Evolutionary conservation across 1,140 invertebrate genomes (phyloP).

Genomic region (Dinothrombium tinctorium): DNA sequence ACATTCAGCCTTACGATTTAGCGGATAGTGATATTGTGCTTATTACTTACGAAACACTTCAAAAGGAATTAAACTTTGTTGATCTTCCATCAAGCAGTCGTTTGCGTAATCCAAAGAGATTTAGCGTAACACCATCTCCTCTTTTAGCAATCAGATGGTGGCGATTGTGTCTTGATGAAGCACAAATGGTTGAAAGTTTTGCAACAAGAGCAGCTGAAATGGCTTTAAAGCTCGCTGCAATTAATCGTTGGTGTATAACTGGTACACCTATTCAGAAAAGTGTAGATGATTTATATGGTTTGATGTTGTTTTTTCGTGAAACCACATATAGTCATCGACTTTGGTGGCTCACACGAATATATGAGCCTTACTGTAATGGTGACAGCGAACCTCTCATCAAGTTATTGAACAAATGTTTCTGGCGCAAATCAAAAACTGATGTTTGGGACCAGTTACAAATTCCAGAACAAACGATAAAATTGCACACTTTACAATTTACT

Average conservation of each 20-base stretch:
- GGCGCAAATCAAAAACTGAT: constrained; percentile 40
- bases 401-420: constrained; percentile 34
- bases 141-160: constrained; percentile 43
- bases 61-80: constrained; percentile 34
- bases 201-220: constrained; percentile 33
- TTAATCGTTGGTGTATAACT: constrained; percentile 42
- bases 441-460: constrained; percentile 31
- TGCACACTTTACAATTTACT: not conserved
- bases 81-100: constrained; percentile 27
- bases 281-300: constrained; percentile 37
- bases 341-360: constrained; percentile 28
- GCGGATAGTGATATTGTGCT: constrained; percentile 44
- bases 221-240: constrained; percentile 30
- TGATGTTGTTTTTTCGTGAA: constrained; percentile 39
- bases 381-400: constrained; percentile 25
- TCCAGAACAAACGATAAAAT: constrained; percentile 15
- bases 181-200: constrained; percentile 48
- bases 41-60: constrained; percentile 39
- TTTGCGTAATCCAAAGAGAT: constrained; percentile 32
- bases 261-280: constrained; percentile 45
- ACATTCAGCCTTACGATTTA: constrained; percentile 36
- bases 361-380: constrained; percentile 19
- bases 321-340: constrained; percentile 29
- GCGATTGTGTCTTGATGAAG: constrained; percentile 54
- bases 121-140: constrained; percentile 33